phyloP scores from a whole-genome alignment of 2,888 invertebrate species.

The Morpho helenor region DNA sequence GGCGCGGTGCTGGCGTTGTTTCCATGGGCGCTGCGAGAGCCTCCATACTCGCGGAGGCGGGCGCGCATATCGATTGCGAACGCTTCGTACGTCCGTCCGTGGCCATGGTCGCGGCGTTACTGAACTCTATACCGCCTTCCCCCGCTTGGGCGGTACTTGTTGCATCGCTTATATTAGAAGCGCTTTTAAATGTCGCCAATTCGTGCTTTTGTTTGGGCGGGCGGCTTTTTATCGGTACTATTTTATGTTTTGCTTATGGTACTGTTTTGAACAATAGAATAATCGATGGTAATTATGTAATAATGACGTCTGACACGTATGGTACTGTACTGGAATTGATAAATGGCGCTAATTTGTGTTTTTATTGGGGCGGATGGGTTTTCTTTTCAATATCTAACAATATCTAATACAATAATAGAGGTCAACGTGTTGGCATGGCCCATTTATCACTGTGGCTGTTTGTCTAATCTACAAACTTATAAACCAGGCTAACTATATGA shows the following conservation, averaged over 20 bases:
- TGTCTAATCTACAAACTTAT: no score
- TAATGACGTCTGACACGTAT: no score
- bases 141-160: slow-evolving; percentile 51
- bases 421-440: no score
- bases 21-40: slow-evolving; percentile 76
- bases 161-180: slow-evolving; percentile 58
- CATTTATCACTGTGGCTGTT: no score
- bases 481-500: no score
- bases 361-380: neutral
- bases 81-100: slow-evolving; percentile 84
- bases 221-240: slow-evolving; percentile 9
- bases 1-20: slow-evolving; percentile 78
- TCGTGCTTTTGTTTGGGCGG: slow-evolving; percentile 38
- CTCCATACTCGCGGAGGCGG: slow-evolving; percentile 84
- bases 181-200: slow-evolving; percentile 55
- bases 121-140: slow-evolving; percentile 43
- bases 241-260: neutral
- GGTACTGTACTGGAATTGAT: no score
- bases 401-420: no score
- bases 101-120: slow-evolving; percentile 79
- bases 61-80: slow-evolving; percentile 87
- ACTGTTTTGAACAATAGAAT: neutral
- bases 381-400: neutral
- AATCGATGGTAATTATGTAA: neutral
- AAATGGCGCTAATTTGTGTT: neutral